Evolutionary conservation across 1,140 invertebrate species (phyloP).

Genomic region (Drosophila lacteicornis): DNA sequence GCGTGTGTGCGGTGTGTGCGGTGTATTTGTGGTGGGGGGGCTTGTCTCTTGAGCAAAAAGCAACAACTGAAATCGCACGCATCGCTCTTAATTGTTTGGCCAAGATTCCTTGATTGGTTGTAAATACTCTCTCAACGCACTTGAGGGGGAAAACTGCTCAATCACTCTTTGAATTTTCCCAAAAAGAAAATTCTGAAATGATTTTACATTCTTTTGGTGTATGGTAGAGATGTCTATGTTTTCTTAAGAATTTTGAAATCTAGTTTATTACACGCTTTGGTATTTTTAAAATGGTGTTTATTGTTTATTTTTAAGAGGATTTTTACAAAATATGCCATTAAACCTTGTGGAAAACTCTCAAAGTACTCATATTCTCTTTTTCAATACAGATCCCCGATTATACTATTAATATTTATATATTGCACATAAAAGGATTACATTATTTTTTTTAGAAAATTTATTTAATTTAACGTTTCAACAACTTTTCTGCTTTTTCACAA

Average conservation of each 20-base stretch:
- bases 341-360: no score
- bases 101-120: conserved; percentile 42
- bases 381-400: no score
- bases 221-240: neutral
- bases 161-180: conserved; percentile 3
- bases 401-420: no score
- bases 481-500: no score
- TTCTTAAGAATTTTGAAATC: neutral
- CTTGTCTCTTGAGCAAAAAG: conserved; percentile 27
- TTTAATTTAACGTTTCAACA: no score
- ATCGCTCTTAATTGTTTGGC: conserved; percentile 36
- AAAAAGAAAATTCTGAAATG: conserved; percentile 6
- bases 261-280: neutral
- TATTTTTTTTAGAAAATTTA: no score
- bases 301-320: no score
- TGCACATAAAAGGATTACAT: no score
- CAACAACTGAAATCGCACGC: conserved; percentile 39
- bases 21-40: conserved; percentile 32
- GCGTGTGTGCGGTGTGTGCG: conserved; percentile 9
- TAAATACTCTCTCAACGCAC: conserved; percentile 13
- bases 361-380: no score
- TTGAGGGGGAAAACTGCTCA: neutral
- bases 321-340: no score
- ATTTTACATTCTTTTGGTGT: neutral
- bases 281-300: no score